Conservation (phyloP, 2,888 invertebrate genomes). For the Cheilosia impressa region DNA sequence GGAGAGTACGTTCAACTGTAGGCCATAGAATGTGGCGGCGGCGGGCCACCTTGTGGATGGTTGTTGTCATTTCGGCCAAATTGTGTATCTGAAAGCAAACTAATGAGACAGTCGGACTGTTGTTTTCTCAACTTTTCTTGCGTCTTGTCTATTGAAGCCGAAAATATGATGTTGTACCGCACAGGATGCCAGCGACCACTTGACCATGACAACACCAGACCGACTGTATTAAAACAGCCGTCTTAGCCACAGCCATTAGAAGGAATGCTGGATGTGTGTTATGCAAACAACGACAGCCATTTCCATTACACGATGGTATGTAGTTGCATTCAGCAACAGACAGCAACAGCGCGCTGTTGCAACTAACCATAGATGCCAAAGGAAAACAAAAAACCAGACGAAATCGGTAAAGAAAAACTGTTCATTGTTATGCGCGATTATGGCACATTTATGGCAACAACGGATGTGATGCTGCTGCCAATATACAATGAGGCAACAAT, state of each 20-base stretch:
- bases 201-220: slow-evolving; percentile 55
- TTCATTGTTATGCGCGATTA: slow-evolving; percentile 67
- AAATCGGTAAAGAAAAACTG: slow-evolving; percentile 16
- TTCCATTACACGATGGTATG: slow-evolving; percentile 6
- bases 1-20: slow-evolving; percentile 43
- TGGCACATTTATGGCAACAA: slow-evolving; percentile 69
- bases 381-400: not conserved
- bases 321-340: not conserved
- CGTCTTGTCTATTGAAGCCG: slow-evolving; percentile 61
- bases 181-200: slow-evolving; percentile 36
- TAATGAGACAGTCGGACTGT: slow-evolving; percentile 47
- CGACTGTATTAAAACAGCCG: not conserved
- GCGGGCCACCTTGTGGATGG: not conserved
- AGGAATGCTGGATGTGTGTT: slow-evolving; percentile 54
- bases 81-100: slow-evolving; percentile 19
- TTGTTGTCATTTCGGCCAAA: slow-evolving; percentile 33
- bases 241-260: slow-evolving; percentile 13
- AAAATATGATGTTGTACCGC: slow-evolving; percentile 35
- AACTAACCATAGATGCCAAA: not conserved
- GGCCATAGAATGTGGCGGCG: not conserved
- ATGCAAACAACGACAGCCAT: slow-evolving; percentile 57
- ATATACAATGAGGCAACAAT: slow-evolving; percentile 52
- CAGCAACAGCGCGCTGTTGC: slow-evolving; percentile 22
- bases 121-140: slow-evolving; percentile 30
- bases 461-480: slow-evolving; percentile 50